These are phyloP conservation scores for Ophion costatus DNA, from an alignment of 2,888 invertebrate species.

Conservation along the genomic window DNA sequence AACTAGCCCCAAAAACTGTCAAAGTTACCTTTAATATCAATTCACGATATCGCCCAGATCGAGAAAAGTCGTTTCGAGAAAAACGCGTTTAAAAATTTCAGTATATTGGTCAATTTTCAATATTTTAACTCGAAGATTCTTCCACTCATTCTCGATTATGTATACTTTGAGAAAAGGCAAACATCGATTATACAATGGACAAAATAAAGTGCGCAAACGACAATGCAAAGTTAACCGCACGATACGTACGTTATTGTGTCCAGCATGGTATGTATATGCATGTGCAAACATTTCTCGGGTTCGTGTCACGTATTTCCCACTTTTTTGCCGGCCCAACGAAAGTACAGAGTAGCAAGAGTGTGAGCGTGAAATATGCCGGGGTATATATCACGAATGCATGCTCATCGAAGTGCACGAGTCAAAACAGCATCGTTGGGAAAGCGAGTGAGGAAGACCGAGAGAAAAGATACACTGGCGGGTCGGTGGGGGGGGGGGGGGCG, in stretches of 20 bases:
- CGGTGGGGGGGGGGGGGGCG: not conserved
- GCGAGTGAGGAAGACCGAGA: not conserved
- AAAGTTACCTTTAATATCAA: too few species aligned
- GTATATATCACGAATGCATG: conserved; percentile 34
- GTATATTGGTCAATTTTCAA: too few species aligned
- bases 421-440: conserved; percentile 39
- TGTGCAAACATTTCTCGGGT: conserved; percentile 18
- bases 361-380: conserved; percentile 46
- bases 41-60: too few species aligned
- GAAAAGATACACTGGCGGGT: too few species aligned
- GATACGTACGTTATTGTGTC: not conserved
- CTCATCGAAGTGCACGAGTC: conserved; percentile 46
- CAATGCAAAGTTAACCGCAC: not conserved
- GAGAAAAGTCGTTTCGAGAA: too few species aligned
- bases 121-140: too few species aligned
- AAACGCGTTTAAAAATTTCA: too few species aligned
- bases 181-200: too few species aligned
- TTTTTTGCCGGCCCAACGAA: conserved; percentile 33
- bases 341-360: conserved; percentile 28
- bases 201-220: too few species aligned
- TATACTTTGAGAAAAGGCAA: too few species aligned
- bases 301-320: conserved; percentile 2
- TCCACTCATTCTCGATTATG: too few species aligned
- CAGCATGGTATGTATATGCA: not conserved
- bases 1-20: too few species aligned